These are phyloP conservation scores for Radopholus similis DNA, from an alignment of 1,140 invertebrate species.

Conservation along the genomic window DNA sequence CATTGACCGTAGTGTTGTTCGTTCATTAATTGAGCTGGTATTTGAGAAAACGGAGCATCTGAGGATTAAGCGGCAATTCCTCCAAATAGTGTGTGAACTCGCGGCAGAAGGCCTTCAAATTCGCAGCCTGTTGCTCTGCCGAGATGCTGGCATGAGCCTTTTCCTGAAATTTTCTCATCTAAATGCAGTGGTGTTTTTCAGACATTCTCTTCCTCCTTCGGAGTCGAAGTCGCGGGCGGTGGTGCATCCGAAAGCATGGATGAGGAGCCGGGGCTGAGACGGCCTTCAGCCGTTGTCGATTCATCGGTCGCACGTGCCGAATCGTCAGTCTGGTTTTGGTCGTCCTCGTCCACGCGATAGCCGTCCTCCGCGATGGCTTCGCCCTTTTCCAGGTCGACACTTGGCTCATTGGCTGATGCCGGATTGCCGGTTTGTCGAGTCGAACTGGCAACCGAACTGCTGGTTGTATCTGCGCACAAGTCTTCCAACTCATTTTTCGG, in stretches of 20 bases:
- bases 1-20: background rate
- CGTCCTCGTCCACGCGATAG: background rate
- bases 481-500: background rate
- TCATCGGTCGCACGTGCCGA: background rate
- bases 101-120: slow-evolving; percentile 3
- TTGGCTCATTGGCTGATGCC: no score
- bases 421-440: no score
- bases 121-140: background rate
- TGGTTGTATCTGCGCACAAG: background rate
- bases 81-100: slow-evolving; percentile 8
- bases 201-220: background rate
- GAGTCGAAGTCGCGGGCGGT: background rate
- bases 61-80: slow-evolving; percentile 1
- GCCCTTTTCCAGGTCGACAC: background rate
- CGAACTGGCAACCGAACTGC: no score
- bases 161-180: background rate
- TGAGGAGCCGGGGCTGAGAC: background rate
- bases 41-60: slow-evolving; percentile 21
- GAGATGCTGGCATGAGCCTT: background rate
- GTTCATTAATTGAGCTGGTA: slow-evolving; percentile 14
- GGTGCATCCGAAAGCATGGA: background rate
- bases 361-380: background rate
- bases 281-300: background rate
- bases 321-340: no score
- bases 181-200: background rate